Conservation (phyloP, 2,113 vertebrate genomes). For the Coryphaenoides rupestris region DNA sequence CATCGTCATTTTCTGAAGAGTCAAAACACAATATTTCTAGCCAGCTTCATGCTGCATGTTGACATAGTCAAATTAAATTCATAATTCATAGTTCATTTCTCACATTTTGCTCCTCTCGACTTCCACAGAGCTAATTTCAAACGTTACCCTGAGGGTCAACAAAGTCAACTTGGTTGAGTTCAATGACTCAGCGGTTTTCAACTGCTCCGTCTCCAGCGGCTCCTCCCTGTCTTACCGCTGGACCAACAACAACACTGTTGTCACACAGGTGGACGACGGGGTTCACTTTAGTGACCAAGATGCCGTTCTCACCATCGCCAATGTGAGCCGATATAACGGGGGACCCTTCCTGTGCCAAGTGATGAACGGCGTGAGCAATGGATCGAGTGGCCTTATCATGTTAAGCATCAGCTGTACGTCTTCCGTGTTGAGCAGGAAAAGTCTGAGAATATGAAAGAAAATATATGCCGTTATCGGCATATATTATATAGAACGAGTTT, state of each 20-base stretch:
- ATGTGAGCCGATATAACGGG: slow-evolving; percentile 45
- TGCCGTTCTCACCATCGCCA: slow-evolving; percentile 45
- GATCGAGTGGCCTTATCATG: slow-evolving; percentile 17
- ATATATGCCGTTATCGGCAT: too few species aligned
- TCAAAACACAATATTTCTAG: too few species aligned
- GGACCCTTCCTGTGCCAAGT: slow-evolving; percentile 59
- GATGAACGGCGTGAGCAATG: slow-evolving; percentile 54
- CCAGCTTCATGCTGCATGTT: background rate
- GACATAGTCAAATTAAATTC: background rate
- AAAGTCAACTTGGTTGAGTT: slow-evolving; percentile 57
- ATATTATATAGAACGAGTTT: too few species aligned
- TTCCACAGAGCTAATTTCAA: slow-evolving; percentile 57
- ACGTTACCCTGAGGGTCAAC: slow-evolving; percentile 38
- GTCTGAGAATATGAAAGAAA: background rate
- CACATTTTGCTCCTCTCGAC: background rate
- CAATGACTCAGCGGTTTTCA: slow-evolving; percentile 59
- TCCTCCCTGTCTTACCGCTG: slow-evolving; percentile 47
- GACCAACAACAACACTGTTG: slow-evolving; percentile 39
- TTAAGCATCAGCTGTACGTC: slow-evolving; percentile 73
- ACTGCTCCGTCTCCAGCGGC: slow-evolving; percentile 51
- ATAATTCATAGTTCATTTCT: background rate
- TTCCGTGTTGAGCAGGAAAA: background rate
- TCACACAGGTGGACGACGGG: background rate
- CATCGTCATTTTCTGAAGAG: too few species aligned
- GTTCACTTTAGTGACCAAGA: slow-evolving; percentile 34